A percentile compares a stretch with the other conserved stretches of the same genome.
phyloP scores from a whole-genome alignment of 1,140 invertebrate species.

The Euglossa dilemma region DNA sequence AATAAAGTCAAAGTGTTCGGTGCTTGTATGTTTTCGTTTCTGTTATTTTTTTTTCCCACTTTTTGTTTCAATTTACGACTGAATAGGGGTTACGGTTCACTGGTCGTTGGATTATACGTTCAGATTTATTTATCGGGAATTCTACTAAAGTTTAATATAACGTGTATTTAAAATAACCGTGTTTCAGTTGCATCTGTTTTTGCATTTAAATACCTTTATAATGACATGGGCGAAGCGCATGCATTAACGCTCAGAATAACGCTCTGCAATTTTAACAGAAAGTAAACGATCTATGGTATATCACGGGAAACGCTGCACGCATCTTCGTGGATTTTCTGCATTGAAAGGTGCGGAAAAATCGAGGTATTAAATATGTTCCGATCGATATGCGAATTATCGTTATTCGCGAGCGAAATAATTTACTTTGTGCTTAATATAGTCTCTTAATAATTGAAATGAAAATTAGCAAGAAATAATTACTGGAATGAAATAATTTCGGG shows the following conservation, averaged over 20 bases:
- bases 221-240: background rate
- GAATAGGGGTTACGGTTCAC: background rate
- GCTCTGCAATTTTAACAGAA: background rate
- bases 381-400: background rate
- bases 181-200: slow-evolving; percentile 6
- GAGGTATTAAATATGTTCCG: background rate
- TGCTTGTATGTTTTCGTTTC: background rate
- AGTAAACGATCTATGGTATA: background rate
- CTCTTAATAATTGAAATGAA: background rate
- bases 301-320: background rate
- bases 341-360: background rate
- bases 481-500: no score
- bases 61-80: background rate
- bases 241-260: background rate
- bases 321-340: background rate
- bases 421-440: background rate
- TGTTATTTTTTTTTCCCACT: no score
- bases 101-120: background rate
- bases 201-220: slow-evolving; percentile 11
- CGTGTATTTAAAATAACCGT: slow-evolving; percentile 5
- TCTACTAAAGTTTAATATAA: slow-evolving; percentile 3
- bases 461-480: no score
- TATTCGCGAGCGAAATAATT: background rate
- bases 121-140: slow-evolving; percentile 3
- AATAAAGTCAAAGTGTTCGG: background rate